Evolutionary conservation across 1,140 invertebrate species (phyloP), one percentile per base, ranked within the genome.

Genomic region (Ceratosolen fusciceps): DNA sequence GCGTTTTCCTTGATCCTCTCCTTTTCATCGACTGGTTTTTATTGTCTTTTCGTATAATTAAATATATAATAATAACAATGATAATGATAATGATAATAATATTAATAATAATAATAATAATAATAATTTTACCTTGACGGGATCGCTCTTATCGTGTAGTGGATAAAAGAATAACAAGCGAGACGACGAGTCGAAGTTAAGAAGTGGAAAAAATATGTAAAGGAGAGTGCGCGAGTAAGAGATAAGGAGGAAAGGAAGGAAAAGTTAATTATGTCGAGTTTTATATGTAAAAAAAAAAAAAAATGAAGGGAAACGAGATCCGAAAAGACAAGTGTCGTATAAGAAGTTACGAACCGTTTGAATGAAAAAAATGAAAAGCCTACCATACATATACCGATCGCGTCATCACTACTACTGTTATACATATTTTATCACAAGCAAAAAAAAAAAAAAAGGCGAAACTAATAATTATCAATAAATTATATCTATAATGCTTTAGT

Each of bases 381-480:
- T 80, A 71, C 39, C 72, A 49, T 49, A 49, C 31, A 74, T 74
- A n/a, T n/a, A 70, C 34, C 60, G 68, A 67, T 34, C 47, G 67
- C 70, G n/a, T 79, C 77, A 65, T 73, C 72, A 78, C 75, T 79
- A 49, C 74, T n/a, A n/a, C n/a, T n/a, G n/a, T n/a, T 80, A 74
- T 75, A 60, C 72, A 72, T 77, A 74, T 65, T 78, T 80, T 80
- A 79, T 73, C 80, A 71, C n/a, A 72, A 65, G 34, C 34, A 78
- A 39, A n/a, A n/a, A n/a, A n/a, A n/a, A n/a, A n/a, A n/a, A n/a
- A n/a, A n/a, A 54, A 58, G 73, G 79, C 54, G 70, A 81, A 81
- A 71, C 81, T 83, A 83, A 83, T 83, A 58, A 83, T 83, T 83
- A 81, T 83, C 81, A 54, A 81, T 82, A 80, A 82, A 83, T 83